Percentiles rank a stretch among this genome's conserved stretches.
Evolutionary conservation across 1,140 invertebrate species (phyloP).

Genomic region (Oscheius sp.): DNA sequence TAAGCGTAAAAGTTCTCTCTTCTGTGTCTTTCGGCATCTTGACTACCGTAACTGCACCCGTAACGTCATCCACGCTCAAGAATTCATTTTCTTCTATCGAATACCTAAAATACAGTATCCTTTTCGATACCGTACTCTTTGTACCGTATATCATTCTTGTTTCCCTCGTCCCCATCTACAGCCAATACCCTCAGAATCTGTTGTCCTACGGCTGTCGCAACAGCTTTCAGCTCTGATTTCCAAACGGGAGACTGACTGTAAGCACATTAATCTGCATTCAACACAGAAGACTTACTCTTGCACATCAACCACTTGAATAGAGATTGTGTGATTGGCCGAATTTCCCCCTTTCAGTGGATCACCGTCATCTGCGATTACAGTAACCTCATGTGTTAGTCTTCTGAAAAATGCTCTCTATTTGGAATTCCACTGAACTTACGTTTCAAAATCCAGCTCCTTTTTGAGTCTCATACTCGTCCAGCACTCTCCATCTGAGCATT

Average conservation of each 20-base stretch:
- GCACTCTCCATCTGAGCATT: conserved; percentile 25
- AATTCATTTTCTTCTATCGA: background rate
- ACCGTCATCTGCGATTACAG: conserved; percentile 28
- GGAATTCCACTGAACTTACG: background rate
- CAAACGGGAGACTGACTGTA: conserved; percentile 23
- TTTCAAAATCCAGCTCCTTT: conserved; percentile 27
- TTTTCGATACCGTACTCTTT: background rate
- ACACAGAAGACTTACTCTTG: conserved; percentile 32
- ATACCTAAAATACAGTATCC: conserved; percentile 2
- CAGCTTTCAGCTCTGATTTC: background rate
- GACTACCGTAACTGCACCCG: background rate
- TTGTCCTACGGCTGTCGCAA: background rate
- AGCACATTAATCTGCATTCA: background rate
- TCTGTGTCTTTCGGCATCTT: background rate
- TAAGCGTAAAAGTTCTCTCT: background rate
- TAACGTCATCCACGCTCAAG: background rate
- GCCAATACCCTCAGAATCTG: background rate
- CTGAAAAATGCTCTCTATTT: background rate
- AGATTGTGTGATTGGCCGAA: conserved; percentile 19
- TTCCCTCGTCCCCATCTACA: conserved; percentile 9
- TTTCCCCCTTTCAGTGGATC: conserved; percentile 29
- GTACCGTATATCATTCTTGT: background rate
- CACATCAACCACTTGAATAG: conserved; percentile 29
- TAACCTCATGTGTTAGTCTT: conserved; percentile 8
- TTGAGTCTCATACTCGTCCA: conserved; percentile 20